Percentiles rank a stretch among this genome's conserved stretches.
phyloP scores from a whole-genome alignment of 1,140 invertebrate genomes.

The Drosophila mauritiana region DNA sequence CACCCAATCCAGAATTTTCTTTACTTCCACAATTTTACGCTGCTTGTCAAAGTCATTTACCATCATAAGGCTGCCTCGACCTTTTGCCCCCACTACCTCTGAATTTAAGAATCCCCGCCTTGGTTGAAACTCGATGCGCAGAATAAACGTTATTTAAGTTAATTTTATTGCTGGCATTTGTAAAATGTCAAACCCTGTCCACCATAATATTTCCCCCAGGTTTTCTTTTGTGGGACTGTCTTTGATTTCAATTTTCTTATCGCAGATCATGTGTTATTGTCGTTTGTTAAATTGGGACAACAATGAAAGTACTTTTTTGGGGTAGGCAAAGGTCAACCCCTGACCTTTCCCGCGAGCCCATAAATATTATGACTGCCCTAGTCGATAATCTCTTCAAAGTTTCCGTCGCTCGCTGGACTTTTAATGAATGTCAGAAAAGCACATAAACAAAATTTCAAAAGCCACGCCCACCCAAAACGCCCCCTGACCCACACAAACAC shows the following conservation, averaged over 20 bases:
- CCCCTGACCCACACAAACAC: slow-evolving; percentile 13
- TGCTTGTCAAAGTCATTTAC: slow-evolving; percentile 44
- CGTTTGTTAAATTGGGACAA: slow-evolving; percentile 36
- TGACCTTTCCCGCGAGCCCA: slow-evolving; percentile 47
- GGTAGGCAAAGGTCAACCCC: slow-evolving; percentile 34
- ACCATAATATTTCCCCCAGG: not conserved
- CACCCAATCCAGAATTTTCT: not conserved
- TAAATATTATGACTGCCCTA: slow-evolving; percentile 57
- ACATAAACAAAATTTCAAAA: slow-evolving; percentile 64
- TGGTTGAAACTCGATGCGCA: slow-evolving; percentile 54
- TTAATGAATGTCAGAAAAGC: slow-evolving; percentile 60
- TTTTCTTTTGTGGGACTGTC: slow-evolving; percentile 18
- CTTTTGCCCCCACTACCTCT: not conserved
- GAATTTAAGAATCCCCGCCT: slow-evolving; percentile 10
- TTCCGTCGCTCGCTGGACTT: slow-evolving; percentile 35
- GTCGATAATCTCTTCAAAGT: slow-evolving; percentile 58
- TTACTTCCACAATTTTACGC: slow-evolving; percentile 2
- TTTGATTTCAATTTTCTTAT: slow-evolving; percentile 52
- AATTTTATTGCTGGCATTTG: slow-evolving; percentile 71
- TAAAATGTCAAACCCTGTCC: slow-evolving; percentile 54
- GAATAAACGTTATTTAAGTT: slow-evolving; percentile 65
- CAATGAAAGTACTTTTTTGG: slow-evolving; percentile 22
- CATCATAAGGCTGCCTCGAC: slow-evolving; percentile 16
- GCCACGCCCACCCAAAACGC: slow-evolving; percentile 26
- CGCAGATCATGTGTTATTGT: slow-evolving; percentile 55